phyloP scores from a whole-genome alignment of 2,888 invertebrate species.

The Brachyopa scutellaris region DNA sequence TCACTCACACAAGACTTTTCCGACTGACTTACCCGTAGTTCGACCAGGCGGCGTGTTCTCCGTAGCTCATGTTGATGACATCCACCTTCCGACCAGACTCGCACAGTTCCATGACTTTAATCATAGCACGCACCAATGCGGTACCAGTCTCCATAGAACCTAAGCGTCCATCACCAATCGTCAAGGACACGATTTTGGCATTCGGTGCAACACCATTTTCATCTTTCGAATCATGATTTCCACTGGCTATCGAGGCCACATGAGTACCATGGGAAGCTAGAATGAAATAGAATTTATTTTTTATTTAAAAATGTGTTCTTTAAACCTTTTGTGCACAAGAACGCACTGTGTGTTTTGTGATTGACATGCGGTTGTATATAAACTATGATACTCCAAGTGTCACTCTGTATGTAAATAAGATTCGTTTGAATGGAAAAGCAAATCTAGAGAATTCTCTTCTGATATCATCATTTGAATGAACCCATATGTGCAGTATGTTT shows the following conservation, averaged over 20 bases:
- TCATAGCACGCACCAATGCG: constrained; percentile 94
- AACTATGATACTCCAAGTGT: constrained; percentile 21
- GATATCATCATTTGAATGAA: too few relatives aligned
- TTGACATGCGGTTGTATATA: background rate
- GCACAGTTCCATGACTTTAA: constrained; percentile 90
- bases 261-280: constrained; percentile 98
- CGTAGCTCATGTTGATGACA: constrained; percentile 99
- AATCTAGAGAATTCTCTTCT: constrained; percentile 20
- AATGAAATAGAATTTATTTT: constrained; percentile 73
- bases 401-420: constrained; percentile 42
- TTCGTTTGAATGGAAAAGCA: constrained; percentile 12
- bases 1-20: constrained; percentile 14
- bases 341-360: too few relatives aligned
- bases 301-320: too few relatives aligned
- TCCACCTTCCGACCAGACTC: constrained; percentile 86
- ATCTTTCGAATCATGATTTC: constrained; percentile 91
- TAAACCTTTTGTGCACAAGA: too few relatives aligned
- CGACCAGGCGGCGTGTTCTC: constrained; percentile 96
- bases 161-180: constrained; percentile 95
- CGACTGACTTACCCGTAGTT: constrained; percentile 88
- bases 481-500: background rate
- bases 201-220: constrained; percentile 98
- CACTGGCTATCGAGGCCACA: constrained; percentile 97
- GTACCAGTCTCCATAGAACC: constrained; percentile 99
- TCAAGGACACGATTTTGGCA: constrained; percentile 95